phyloP scores from a whole-genome alignment of 2,113 vertebrate species.

The Motacilla alba region DNA sequence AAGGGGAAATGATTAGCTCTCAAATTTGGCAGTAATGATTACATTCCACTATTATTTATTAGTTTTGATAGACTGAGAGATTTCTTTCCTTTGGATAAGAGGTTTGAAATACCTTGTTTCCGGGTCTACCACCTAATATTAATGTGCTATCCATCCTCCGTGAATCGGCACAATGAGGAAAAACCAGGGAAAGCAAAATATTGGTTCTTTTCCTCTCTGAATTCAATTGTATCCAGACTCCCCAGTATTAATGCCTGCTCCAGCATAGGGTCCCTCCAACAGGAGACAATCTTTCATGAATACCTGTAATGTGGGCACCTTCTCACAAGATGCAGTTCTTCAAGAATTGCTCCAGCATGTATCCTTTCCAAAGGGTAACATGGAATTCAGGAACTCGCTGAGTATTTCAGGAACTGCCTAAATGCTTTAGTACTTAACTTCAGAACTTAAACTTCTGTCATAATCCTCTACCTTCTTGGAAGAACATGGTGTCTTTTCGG shows the following conservation, averaged over 20 bases:
- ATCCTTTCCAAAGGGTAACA: background rate
- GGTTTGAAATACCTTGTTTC: background rate
- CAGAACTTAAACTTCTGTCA: background rate
- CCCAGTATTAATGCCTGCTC: background rate
- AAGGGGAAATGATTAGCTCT: background rate
- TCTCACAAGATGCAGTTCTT: background rate
- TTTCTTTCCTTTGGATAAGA: background rate
- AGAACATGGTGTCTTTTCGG: background rate
- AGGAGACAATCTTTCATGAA: background rate
- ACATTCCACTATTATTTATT: background rate
- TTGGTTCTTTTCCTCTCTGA: background rate
- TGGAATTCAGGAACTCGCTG: background rate
- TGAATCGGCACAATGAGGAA: background rate
- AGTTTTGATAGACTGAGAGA: background rate
- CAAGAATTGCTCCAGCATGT: background rate
- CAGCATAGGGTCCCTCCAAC: background rate
- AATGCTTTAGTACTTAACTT: background rate
- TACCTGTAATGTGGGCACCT: background rate
- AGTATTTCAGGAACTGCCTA: background rate
- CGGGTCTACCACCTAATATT: background rate
- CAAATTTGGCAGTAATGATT: background rate
- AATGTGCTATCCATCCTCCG: rapidly evolving
- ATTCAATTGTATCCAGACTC: background rate
- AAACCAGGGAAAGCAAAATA: background rate
- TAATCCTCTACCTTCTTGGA: background rate